These are phyloP conservation scores for Furcula furcula DNA, from an alignment of 2,888 invertebrate genomes.

Conservation along the genomic window DNA sequence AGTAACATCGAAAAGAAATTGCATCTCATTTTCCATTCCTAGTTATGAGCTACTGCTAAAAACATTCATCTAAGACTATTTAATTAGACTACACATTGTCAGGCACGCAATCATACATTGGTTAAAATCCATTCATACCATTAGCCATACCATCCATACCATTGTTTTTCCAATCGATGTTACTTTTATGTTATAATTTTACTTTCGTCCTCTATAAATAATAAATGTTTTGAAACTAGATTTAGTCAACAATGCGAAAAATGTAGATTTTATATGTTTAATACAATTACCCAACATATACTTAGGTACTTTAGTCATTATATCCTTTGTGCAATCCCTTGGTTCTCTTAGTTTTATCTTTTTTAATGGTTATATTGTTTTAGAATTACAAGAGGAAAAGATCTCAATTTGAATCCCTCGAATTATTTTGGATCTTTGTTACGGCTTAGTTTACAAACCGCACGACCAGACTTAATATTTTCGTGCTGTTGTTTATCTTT, in stretches of 20 bases:
- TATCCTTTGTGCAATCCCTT: slow-evolving; percentile 41
- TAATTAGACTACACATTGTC: too few species aligned
- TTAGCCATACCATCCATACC: too few species aligned
- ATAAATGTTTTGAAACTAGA: slow-evolving; percentile 8
- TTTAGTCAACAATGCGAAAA: slow-evolving; percentile 24
- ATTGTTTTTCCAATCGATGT: too few species aligned
- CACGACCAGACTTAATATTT: too few species aligned
- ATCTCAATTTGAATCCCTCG: slow-evolving; percentile 29
- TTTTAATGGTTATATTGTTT: slow-evolving; percentile 25
- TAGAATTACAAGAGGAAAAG: slow-evolving; percentile 29
- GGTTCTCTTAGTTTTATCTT: slow-evolving; percentile 32
- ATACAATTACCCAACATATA: slow-evolving; percentile 30
- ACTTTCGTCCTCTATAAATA: slow-evolving; percentile 15
- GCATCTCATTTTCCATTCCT: too few species aligned
- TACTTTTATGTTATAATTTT: slow-evolving; percentile 10
- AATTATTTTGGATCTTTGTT: slow-evolving; percentile 7
- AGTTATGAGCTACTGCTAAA: too few species aligned
- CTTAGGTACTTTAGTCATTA: slow-evolving; percentile 30
- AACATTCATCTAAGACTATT: too few species aligned
- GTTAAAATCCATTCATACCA: too few species aligned
- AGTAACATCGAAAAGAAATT: slow-evolving; percentile 12
- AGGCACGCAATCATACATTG: too few species aligned
- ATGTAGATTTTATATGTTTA: slow-evolving; percentile 49
- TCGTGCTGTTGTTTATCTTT: slow-evolving; percentile 14
- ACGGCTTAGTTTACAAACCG: too few species aligned